phyloP scores from a whole-genome alignment of 1,140 invertebrate genomes.

The Brachionus asplanchnoidis region DNA sequence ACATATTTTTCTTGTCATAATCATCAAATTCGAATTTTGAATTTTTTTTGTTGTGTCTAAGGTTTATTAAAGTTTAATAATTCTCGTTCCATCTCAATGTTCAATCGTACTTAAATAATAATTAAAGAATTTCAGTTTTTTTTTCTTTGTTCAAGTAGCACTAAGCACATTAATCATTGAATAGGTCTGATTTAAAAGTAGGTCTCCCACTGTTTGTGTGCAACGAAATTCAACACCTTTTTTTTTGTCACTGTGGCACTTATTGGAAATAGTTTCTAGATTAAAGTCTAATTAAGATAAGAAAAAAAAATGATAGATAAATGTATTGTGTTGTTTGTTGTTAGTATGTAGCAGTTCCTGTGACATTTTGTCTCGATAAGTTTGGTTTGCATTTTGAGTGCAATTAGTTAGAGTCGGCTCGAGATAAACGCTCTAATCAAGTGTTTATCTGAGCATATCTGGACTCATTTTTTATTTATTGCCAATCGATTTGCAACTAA shows the following conservation, averaged over 20 bases:
- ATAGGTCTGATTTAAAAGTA: background rate
- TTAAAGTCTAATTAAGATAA: constrained; percentile 40
- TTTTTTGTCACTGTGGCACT: background rate
- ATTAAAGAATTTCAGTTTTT: constrained; percentile 23
- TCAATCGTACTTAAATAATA: constrained; percentile 7
- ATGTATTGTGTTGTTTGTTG: background rate
- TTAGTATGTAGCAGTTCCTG: no score
- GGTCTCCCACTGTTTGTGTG: constrained; percentile 21
- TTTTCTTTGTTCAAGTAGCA: constrained; percentile 14
- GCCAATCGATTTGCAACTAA: background rate
- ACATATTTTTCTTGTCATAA: constrained; percentile 39
- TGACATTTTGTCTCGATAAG: constrained; percentile 22
- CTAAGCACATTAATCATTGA: constrained; percentile 22
- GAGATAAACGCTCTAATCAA: background rate
- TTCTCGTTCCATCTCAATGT: background rate
- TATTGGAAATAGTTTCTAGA: background rate
- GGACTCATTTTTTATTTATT: background rate
- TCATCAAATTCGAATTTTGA: constrained; percentile 24
- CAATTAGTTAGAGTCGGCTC: background rate
- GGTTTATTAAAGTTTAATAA: constrained; percentile 19
- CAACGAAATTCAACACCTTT: constrained; percentile 17
- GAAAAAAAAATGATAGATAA: background rate
- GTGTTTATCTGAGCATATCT: constrained; percentile 2
- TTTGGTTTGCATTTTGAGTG: background rate
- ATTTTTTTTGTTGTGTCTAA: background rate